Conservation (phyloP, 2,888 invertebrate genomes). For the Heliconius cydno region DNA sequence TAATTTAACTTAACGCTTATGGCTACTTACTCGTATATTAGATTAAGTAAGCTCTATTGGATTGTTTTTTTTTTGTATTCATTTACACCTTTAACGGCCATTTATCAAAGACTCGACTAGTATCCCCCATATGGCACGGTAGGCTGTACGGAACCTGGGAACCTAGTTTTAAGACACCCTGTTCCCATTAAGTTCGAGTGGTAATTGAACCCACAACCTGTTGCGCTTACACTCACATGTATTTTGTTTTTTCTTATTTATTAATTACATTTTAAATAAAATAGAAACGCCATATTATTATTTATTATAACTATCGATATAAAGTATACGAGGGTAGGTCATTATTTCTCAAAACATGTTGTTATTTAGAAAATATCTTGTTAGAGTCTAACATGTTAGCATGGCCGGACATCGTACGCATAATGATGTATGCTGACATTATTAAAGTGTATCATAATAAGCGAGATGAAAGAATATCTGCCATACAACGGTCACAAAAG, state of each 20-base stretch:
- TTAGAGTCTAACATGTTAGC: slow-evolving; percentile 59
- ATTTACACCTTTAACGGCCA: not conserved
- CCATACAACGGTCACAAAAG: slow-evolving; percentile 56
- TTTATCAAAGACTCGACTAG: too few relatives aligned
- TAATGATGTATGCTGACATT: slow-evolving; percentile 75
- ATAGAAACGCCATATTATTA: not conserved
- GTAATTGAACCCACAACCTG: too few relatives aligned
- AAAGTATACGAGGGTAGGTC: slow-evolving; percentile 31
- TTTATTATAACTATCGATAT: not conserved
- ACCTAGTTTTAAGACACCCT: too few relatives aligned
- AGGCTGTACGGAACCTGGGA: too few relatives aligned
- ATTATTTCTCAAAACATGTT: slow-evolving; percentile 34
- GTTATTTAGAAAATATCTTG: slow-evolving; percentile 42
- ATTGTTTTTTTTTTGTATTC: not conserved
- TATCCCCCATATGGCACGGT: too few relatives aligned
- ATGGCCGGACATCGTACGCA: slow-evolving; percentile 68
- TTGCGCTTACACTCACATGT: too few relatives aligned
- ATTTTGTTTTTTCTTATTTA: not conserved
- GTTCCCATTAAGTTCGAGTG: too few relatives aligned
- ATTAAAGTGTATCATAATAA: slow-evolving; percentile 74
- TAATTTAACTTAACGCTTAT: slow-evolving; percentile 21
- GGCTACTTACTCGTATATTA: not conserved
- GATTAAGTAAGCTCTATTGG: not conserved
- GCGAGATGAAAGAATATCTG: slow-evolving; percentile 61
- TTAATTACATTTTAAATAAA: not conserved